Evolutionary conservation across 2,113 vertebrate genomes (phyloP).

Genomic region (Corvus cornix): DNA sequence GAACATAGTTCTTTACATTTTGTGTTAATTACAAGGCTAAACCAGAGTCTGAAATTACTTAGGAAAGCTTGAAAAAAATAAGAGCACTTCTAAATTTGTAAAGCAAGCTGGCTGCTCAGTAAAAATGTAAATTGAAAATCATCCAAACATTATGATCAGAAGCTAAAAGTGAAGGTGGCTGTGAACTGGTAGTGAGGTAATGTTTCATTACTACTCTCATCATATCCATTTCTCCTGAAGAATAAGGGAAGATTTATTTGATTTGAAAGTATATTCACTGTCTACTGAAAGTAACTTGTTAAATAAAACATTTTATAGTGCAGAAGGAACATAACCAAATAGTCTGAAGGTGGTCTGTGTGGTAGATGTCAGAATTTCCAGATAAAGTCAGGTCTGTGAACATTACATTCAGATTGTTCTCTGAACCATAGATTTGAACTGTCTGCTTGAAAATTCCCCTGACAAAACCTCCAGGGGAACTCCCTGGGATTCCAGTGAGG

Average conservation of each 20-base stretch:
- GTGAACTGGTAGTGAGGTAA: background rate
- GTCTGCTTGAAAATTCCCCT: background rate
- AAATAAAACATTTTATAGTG: background rate
- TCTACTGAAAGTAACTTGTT: background rate
- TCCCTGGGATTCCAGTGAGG: background rate
- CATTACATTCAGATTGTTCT: background rate
- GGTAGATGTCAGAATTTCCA: background rate
- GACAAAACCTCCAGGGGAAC: background rate
- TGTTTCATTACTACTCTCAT: background rate
- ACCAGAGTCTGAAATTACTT: background rate
- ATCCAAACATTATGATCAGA: background rate
- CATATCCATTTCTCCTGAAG: background rate
- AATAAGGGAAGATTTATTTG: background rate
- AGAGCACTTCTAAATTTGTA: background rate
- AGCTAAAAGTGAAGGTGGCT: background rate
- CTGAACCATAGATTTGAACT: background rate
- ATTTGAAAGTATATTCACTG: background rate
- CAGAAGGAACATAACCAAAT: background rate
- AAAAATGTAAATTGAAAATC: background rate
- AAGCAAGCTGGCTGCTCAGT: background rate
- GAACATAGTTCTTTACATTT: background rate
- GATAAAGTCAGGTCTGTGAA: background rate
- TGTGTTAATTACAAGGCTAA: background rate
- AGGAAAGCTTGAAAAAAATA: background rate
- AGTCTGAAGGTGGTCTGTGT: background rate